A percentile compares a stretch with the other conserved stretches of the same genome.
Evolutionary conservation across 2,888 invertebrate genomes (phyloP).

Genomic region (Cistogaster globosa): DNA sequence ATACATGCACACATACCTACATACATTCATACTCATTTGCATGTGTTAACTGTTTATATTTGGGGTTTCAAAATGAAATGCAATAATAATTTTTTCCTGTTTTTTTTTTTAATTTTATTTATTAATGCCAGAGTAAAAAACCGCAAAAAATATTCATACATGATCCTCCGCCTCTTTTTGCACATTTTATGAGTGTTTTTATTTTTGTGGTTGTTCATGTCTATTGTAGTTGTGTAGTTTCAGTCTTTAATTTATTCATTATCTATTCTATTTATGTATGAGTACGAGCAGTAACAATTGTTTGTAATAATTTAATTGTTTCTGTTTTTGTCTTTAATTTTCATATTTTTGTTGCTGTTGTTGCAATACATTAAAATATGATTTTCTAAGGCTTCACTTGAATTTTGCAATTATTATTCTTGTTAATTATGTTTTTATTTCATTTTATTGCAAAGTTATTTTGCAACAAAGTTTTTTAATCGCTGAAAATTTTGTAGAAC

Average conservation of each 20-base stretch:
- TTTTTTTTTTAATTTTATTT: slow-evolving; percentile 32
- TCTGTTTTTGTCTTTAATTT: slow-evolving; percentile 55
- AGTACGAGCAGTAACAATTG: slow-evolving; percentile 16
- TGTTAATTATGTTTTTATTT: slow-evolving; percentile 37
- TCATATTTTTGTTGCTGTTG: slow-evolving; percentile 49
- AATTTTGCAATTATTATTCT: slow-evolving; percentile 67
- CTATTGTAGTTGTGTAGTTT: slow-evolving; percentile 51
- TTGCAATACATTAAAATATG: slow-evolving; percentile 26
- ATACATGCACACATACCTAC: neutral
- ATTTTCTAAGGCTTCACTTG: slow-evolving; percentile 69
- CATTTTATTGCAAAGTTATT: slow-evolving; percentile 21
- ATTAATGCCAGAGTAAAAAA: slow-evolving; percentile 66
- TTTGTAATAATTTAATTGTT: slow-evolving; percentile 48
- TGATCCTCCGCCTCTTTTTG: slow-evolving; percentile 70
- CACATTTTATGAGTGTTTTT: slow-evolving; percentile 62
- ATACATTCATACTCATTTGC: neutral
- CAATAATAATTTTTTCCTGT: slow-evolving; percentile 20
- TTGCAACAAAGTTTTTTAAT: slow-evolving; percentile 15
- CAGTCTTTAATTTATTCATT: slow-evolving; percentile 58
- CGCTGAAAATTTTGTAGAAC: neutral
- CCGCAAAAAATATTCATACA: slow-evolving; percentile 65
- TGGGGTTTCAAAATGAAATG: slow-evolving; percentile 63
- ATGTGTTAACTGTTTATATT: slow-evolving; percentile 56
- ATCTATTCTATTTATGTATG: slow-evolving; percentile 50
- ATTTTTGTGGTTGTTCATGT: slow-evolving; percentile 53